Evolutionary conservation across 2,797 vertebrate species (phyloP).

Genomic region (Buphagus erythrorhynchus): DNA sequence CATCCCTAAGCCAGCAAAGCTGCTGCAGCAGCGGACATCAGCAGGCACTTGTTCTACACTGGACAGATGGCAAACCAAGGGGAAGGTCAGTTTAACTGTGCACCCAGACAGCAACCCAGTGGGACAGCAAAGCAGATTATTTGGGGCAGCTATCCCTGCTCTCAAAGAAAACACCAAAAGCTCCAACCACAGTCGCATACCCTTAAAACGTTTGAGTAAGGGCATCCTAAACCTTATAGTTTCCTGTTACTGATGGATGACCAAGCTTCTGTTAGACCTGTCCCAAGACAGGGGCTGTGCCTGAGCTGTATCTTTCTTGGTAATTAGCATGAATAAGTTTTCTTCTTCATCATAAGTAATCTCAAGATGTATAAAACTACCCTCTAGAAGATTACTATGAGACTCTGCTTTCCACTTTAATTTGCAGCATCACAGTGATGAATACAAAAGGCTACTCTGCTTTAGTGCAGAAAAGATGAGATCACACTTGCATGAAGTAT

Average conservation of each 20-base stretch:
- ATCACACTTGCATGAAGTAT: background rate
- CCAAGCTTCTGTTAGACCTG: background rate
- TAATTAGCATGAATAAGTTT: background rate
- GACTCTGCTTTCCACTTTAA: background rate
- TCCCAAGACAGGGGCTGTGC: background rate
- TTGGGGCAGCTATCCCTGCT: background rate
- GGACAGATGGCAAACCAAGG: background rate
- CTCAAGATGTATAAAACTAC: background rate
- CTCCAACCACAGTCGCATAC: background rate
- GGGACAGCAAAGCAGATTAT: constrained; percentile 11
- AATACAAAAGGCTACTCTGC: background rate
- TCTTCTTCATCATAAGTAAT: background rate
- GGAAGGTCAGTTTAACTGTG: background rate
- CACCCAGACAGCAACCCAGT: background rate
- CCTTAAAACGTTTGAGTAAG: background rate
- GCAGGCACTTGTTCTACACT: background rate
- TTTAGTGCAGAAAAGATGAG: background rate
- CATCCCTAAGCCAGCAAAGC: background rate
- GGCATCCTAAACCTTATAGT: background rate
- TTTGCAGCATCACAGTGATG: background rate
- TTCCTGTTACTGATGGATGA: background rate
- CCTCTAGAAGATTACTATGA: background rate
- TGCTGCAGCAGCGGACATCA: background rate
- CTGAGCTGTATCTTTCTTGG: background rate
- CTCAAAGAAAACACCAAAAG: background rate